phyloP scores from a whole-genome alignment of 2,888 invertebrate species.

The Choristoneura rosaceana region DNA sequence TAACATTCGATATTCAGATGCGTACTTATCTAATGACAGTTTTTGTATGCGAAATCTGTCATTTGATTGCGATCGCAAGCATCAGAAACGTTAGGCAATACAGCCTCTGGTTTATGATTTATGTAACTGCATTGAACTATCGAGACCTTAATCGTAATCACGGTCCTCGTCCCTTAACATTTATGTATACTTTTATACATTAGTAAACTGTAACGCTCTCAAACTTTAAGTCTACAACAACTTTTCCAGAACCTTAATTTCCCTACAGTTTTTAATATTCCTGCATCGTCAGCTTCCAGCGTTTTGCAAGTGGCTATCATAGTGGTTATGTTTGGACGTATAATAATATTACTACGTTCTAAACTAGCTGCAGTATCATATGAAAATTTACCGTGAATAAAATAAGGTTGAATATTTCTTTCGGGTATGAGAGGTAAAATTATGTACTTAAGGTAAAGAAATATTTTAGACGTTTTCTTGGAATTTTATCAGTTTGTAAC shows the following conservation, averaged over 20 bases:
- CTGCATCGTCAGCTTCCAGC: background rate
- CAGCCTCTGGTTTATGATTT: too few species aligned
- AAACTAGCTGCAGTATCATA: conserved; percentile 5
- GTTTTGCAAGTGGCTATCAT: background rate
- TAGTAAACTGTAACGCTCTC: background rate
- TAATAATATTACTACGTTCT: background rate
- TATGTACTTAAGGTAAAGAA: too few species aligned
- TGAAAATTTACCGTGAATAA: background rate
- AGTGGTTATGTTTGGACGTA: background rate
- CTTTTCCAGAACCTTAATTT: background rate
- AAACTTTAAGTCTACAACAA: background rate
- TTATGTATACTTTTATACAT: background rate
- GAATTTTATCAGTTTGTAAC: too few species aligned
- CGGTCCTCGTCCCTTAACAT: too few species aligned
- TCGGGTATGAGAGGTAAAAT: background rate
- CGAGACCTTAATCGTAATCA: too few species aligned
- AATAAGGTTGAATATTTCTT: conserved; percentile 4
- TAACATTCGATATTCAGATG: too few species aligned
- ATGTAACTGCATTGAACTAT: too few species aligned
- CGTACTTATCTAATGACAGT: too few species aligned
- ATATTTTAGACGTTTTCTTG: too few species aligned
- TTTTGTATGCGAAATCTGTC: too few species aligned
- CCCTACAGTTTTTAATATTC: background rate
- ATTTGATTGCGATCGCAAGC: too few species aligned
- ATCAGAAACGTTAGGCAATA: too few species aligned